These are phyloP conservation scores for Eueremaeus valkanovi DNA, from an alignment of 2,888 invertebrate species.

Conservation along the genomic window DNA sequence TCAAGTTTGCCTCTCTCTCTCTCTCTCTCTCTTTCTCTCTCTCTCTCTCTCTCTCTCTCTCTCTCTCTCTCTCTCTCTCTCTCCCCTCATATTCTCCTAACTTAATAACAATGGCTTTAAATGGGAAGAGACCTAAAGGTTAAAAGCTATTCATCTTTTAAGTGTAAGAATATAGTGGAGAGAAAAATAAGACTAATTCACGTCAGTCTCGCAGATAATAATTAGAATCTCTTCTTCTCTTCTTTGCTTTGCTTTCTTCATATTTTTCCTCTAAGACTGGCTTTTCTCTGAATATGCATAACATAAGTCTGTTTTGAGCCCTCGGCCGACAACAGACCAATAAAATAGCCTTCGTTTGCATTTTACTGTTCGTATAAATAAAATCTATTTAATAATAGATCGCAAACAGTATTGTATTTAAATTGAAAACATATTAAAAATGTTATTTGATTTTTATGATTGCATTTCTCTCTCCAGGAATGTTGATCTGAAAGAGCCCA, in stretches of 20 bases:
- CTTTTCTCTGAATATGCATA: background rate
- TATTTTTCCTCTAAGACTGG: too few relatives aligned
- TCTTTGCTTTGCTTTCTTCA: background rate
- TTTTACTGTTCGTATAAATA: background rate
- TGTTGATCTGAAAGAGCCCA: too few relatives aligned
- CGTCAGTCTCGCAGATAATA: conserved; percentile 24
- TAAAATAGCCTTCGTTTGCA: conserved; percentile 16
- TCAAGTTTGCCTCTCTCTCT: too few relatives aligned
- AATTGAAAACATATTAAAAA: too few relatives aligned
- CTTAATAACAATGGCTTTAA: conserved; percentile 21
- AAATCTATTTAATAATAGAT: too few relatives aligned
- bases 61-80: too few relatives aligned
- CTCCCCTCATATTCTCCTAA: too few relatives aligned
- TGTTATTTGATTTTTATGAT: too few relatives aligned
- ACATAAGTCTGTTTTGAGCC: background rate
- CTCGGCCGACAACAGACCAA: conserved; percentile 12
- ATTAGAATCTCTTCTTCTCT: background rate
- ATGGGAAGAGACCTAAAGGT: conserved; percentile 9
- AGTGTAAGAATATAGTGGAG: background rate
- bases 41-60: too few relatives aligned
- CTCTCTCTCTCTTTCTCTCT: too few relatives aligned
- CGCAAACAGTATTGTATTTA: too few relatives aligned
- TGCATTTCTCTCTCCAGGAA: too few relatives aligned
- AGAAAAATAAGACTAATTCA: conserved; percentile 27
- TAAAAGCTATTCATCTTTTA: conserved; percentile 35